Evolutionary conservation across 2,113 vertebrate genomes (phyloP), one percentile per base, ranked within the genome.

Genomic region (Regulus satrapa): DNA sequence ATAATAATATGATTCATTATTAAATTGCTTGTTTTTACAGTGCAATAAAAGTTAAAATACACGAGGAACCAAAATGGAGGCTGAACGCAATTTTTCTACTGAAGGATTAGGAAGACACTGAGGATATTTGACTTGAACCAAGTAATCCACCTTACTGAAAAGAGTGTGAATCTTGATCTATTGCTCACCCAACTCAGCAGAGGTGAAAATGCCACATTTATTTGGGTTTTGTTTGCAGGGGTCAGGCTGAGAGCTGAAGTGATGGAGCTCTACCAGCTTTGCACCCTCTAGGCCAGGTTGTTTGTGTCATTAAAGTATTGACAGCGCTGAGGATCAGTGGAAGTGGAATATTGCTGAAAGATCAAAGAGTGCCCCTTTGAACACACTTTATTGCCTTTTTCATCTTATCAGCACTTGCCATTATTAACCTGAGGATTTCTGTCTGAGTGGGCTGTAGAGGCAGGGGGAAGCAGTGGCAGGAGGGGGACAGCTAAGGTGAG

Each of bases 381-480:
- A 74, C 88, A 92, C 28, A 72, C 48, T 90, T 96, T 96, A 97
- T 96, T 96, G 89, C 90, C 92, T 96, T 96, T 85, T 88, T 52
- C 81, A 71, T 92, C 93, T 96, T 94, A 95, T 94, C 95, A 90
- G 93, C 81, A 90, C 79, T 95, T 93, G 46, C n/a, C 79, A 61
- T 96, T 96, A 96, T 96, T 96, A 96, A 96, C 93, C 93, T 67
- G 78, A 74, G 92, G 82, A 88, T 93, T 94, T 95, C 51, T 89
- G 71, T 93, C 75, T 71, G 82, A 93, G 82, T 85, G 89, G 81
- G 81, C 93, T 79, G 2, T 11, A 58, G 69, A 62, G 68, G 85
- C 74, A 85, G 61, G 56, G 74, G 68, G 56, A 59, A 85, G 80
- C 32, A 36, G 78, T 3, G 62, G 75, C 82, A 67, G 83, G 4